A percentile compares a stretch with the other conserved stretches of the same genome.
Conservation (phyloP, 2,797 vertebrate genomes). For the Leptodactylus fallax region DNA sequence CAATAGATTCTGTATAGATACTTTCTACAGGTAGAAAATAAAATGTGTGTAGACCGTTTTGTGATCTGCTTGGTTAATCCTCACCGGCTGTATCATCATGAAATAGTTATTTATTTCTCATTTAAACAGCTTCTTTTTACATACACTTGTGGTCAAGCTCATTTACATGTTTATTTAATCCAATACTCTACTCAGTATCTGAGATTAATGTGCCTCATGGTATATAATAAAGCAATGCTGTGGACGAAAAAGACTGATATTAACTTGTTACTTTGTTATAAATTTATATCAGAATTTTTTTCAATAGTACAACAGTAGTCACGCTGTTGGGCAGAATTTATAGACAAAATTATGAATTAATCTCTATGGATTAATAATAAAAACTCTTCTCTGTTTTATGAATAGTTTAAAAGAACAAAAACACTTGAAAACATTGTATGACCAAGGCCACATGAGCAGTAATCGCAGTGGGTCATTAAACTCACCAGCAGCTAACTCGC, state of each 20-base stretch:
- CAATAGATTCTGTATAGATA: not conserved
- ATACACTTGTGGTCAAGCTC: slow-evolving; percentile 83
- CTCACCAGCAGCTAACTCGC: too few species aligned
- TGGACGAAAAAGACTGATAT: slow-evolving; percentile 84
- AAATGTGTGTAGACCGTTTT: slow-evolving; percentile 65
- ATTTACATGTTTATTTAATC: slow-evolving; percentile 86
- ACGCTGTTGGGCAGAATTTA: slow-evolving; percentile 17
- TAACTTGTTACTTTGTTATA: slow-evolving; percentile 86
- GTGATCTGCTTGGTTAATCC: slow-evolving; percentile 74
- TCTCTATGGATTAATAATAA: not conserved
- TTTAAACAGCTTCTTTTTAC: slow-evolving; percentile 80
- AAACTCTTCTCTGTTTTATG: not conserved
- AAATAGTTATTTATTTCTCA: slow-evolving; percentile 82
- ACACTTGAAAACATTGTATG: too few species aligned
- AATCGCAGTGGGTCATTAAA: too few species aligned
- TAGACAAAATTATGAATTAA: not conserved
- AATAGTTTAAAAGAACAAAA: too few species aligned
- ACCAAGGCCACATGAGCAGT: too few species aligned
- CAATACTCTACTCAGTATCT: slow-evolving; percentile 84
- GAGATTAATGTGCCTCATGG: slow-evolving; percentile 84
- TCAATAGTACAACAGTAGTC: slow-evolving; percentile 79
- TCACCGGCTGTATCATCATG: slow-evolving; percentile 79
- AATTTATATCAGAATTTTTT: slow-evolving; percentile 83
- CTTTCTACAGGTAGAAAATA: too few species aligned
- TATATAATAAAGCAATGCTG: slow-evolving; percentile 85